Evolutionary conservation across 2,797 vertebrate species (phyloP), one percentile per base, ranked within the genome.

Genomic region (Melanogrammus aeglefinus): DNA sequence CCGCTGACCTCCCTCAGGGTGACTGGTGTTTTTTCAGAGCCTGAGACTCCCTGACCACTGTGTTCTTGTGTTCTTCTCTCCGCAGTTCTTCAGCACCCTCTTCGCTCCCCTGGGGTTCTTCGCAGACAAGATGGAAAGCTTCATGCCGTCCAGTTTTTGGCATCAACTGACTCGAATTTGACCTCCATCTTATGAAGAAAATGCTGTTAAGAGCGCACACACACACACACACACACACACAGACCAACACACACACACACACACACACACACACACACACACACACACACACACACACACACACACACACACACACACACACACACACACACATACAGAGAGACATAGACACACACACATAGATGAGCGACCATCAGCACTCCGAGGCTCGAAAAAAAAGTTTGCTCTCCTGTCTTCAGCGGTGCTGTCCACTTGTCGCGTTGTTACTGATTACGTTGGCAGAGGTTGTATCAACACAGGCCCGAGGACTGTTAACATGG

Each of bases 71-170:
- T 84, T 78, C 27, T 86, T 47, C 36, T 35, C 70, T 81, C 21
- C 44, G 29, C 92, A 97, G 96, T 95, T 96, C 92, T 96, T 95
- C 91, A 95, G 96, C 91, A 96, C 92, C 82, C 93, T 95, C 81
- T 95, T 95, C 83, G 94, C 94, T 87, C 94, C 95, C 41, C 91
- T 96, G 91, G 93, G 91, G 81, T 96, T 96, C 90, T 81, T 95
- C 79, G 82, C 92, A 89, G 96, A 96, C 89, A 95, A 95, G 92
- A 94, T 92, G 83, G 91, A 96, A 90, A 94, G 91, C 87, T 93
- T 97, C 87, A 94, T 96, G 94, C 95, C 95, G 85, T 92, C 94
- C 89, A 91, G 93, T 87, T 92, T 94, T 84, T 96, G 95, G 94
- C 94, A 95, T 89, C 94, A 94, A 87, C 93, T 91, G 78, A 93